These are phyloP conservation scores for Tachypleus tridentatus DNA, from an alignment of 1,140 invertebrate genomes.

Conservation along the genomic window DNA sequence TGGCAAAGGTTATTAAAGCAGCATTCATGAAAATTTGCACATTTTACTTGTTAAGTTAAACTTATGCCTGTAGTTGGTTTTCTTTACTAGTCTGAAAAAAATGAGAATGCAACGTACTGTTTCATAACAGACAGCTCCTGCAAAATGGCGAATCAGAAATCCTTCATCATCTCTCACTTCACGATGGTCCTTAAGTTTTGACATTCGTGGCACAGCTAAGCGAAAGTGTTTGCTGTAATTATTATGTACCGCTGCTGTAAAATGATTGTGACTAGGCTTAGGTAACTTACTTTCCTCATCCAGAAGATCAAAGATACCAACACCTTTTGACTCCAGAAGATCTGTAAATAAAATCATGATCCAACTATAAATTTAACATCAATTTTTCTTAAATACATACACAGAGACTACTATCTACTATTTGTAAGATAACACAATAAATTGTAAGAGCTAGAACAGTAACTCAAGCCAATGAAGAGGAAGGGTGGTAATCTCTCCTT, in stretches of 20 bases:
- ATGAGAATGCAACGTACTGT: conserved; percentile 45
- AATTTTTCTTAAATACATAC: too few relatives aligned
- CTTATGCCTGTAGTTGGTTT: too few relatives aligned
- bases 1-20: too few relatives aligned
- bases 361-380: too few relatives aligned
- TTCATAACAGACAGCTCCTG: conserved; percentile 94
- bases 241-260: conserved; percentile 79
- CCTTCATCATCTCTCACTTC: conserved; percentile 91
- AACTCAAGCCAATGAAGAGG: too few relatives aligned
- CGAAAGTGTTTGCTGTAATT: conserved; percentile 70
- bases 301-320: conserved; percentile 81
- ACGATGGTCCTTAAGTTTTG: conserved; percentile 78
- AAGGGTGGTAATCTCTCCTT: too few relatives aligned
- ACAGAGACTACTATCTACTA: too few relatives aligned
- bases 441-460: too few relatives aligned
- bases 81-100: too few relatives aligned
- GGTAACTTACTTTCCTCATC: conserved; percentile 96
- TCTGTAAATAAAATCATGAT: conserved; percentile 40
- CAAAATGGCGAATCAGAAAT: conserved; percentile 92
- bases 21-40: too few relatives aligned
- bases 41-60: too few relatives aligned
- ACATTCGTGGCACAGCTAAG: conserved; percentile 78
- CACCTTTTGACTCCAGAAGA: conserved; percentile 76
- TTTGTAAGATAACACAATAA: too few relatives aligned
- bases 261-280: conserved; percentile 77